A percentile compares a stretch with the other conserved stretches of the same genome.
These are phyloP conservation scores for Menidia beryllina DNA, from an alignment of 2,113 vertebrate genomes.

Conservation along the genomic window DNA sequence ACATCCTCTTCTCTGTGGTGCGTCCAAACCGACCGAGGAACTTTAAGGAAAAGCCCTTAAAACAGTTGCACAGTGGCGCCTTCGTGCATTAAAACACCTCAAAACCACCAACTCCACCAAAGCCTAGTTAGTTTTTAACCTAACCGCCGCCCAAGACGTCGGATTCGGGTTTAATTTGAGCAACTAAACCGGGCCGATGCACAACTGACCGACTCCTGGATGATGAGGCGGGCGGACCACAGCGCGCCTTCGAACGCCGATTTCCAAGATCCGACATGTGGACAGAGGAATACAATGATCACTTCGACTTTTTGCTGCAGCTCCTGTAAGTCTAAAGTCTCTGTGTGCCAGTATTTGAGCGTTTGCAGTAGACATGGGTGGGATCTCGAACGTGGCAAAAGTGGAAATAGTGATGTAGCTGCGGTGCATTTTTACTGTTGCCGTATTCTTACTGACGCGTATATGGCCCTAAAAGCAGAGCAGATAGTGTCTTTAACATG, in stretches of 20 bases:
- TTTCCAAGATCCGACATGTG: slow-evolving; percentile 74
- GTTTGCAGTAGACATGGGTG: slow-evolving; percentile 23
- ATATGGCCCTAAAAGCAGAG: neutral
- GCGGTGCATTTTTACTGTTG: neutral
- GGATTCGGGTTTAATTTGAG: slow-evolving; percentile 4
- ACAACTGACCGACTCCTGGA: slow-evolving; percentile 42
- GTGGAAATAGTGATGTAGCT: slow-evolving; percentile 45
- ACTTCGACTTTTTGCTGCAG: slow-evolving; percentile 84
- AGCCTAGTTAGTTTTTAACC: slow-evolving; percentile 1
- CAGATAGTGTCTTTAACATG: neutral
- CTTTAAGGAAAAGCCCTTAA: slow-evolving; percentile 42
- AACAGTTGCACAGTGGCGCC: slow-evolving; percentile 17
- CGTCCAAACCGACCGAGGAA: slow-evolving; percentile 41
- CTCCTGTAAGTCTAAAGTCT: slow-evolving; percentile 79
- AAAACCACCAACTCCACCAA: neutral
- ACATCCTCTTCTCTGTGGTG: slow-evolving; percentile 63
- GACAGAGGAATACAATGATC: slow-evolving; percentile 84
- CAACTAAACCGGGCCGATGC: slow-evolving; percentile 45
- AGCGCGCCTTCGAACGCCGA: slow-evolving; percentile 58
- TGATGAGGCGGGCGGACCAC: slow-evolving; percentile 60
- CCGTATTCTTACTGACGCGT: neutral
- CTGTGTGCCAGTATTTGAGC: neutral
- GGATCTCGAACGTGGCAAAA: slow-evolving; percentile 57
- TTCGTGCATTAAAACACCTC: slow-evolving; percentile 9
- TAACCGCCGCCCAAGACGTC: slow-evolving; percentile 21